Base-by-base conservation (phyloP, 2,113 vertebrate genomes). In the Ranitomeya variabilis region DNA sequence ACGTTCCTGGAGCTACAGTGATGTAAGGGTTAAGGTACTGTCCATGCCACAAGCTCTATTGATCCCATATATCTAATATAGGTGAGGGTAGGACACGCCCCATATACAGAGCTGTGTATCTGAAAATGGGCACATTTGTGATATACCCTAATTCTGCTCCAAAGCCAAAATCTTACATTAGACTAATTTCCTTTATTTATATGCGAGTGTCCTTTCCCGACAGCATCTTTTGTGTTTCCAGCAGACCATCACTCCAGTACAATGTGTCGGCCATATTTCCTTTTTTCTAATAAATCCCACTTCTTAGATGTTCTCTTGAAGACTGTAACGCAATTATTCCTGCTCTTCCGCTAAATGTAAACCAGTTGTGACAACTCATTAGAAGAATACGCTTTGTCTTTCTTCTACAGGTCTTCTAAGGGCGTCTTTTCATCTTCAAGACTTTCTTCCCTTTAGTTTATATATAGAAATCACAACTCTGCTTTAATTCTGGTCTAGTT, bases 331-430 rank as follows among this genome's bases (percentile, higher is more conserved):
- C 85, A 85, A 85, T 85, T 89, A 31, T 52, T 21, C 57, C 55
- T 55, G 52, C 87, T 71, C 85, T 89, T 85, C n/a, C 69, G 59
- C 79, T 59, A 89, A 85, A 89, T 79, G 74, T 78, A 89, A 89
- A 89, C 80, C 87, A 85, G 83, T 89, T 77, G 60, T 79, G 62
- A 85, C 62, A 81, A 67, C 51, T 89, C 59, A 79, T 77, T 89
- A 66, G 14, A 80, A 55, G 14, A 77, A 57, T 77, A 31, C 14
- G 37, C 64, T 45, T 74, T 83, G 26, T 88, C 66, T 82, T 77
- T 88, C 76, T 57, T 78, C 76, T 66, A 60, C 52, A 52, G 76
- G 67, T 78, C 67, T 83, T 88, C 45, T 60, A 55, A 83, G 81
- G 87, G 83, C 71, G 37, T 77, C 31, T 19, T 62, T 84, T 54